phyloP scores from a whole-genome alignment of 2,113 vertebrate species.

The Tichodroma muraria region DNA sequence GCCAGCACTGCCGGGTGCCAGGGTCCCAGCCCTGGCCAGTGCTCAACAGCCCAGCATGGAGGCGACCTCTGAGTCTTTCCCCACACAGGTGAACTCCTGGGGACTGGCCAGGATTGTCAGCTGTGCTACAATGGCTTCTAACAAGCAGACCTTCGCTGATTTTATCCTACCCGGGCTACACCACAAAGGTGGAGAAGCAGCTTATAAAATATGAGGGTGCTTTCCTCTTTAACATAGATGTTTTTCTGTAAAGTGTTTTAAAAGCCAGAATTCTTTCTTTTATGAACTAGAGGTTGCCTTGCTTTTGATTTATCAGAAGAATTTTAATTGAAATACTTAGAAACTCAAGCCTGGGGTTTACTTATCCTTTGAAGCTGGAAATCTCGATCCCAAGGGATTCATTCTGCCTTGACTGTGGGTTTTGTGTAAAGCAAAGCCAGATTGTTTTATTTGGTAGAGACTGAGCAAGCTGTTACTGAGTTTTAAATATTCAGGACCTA shows the following conservation, averaged over 20 bases:
- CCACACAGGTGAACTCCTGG: not conserved
- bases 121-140: not conserved
- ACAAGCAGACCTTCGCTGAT: not conserved
- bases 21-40: not conserved
- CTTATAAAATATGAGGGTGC: not conserved
- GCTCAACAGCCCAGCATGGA: not conserved
- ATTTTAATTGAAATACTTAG: conserved; percentile 17
- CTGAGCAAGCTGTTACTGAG: not conserved
- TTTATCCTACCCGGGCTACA: not conserved
- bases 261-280: not conserved
- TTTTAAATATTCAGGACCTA: conserved; percentile 3
- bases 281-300: not conserved
- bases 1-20: not conserved
- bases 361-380: conserved; percentile 2
- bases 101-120: not conserved
- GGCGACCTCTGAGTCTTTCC: not conserved
- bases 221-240: not conserved
- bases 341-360: not conserved
- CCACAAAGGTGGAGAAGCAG: not conserved
- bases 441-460: conserved; percentile 22
- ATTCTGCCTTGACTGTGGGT: not conserved
- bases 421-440: conserved; percentile 34
- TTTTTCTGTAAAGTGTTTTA: not conserved
- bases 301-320: conserved; percentile 5
- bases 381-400: not conserved